Base-by-base conservation (phyloP, 2,113 vertebrate genomes). In the Myrmecophaga tridactyla region DNA sequence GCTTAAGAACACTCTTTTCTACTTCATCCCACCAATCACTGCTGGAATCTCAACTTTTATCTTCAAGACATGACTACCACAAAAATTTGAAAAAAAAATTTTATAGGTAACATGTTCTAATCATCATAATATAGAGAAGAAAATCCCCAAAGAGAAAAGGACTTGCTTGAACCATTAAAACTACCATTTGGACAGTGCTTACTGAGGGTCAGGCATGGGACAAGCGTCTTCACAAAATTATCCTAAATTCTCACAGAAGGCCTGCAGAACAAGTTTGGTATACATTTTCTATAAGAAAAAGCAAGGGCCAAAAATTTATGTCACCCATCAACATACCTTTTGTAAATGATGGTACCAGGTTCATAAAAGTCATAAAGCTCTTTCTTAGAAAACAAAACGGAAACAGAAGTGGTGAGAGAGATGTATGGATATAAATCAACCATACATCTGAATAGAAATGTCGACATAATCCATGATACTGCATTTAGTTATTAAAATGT, bases 351-450 rank as follows among this genome's bases (percentile, higher is more conserved):
- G 85, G 10, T 43, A 18, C 1, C 11, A 25, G 13, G 10, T 12
- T 94, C 36, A 48, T 48, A 65, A 56, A 92, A 75, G 10, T 63
- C 51, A 87, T 15, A 11, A n/a, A 34, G 46, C 31, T 46, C 13
- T 69, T 34, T 51, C 51, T 36, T 75, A 81, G 25, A 56, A 56
- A 56, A 53, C 14, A 53, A 56, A 56, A 56, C 18, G 7, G 21
- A 56, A 56, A 56, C 20, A 56, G 27, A 60, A 10, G 21, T 56
- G 13, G 80, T 41, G 17, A 82, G 31, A 76, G 34, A 80, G 41
- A 60, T 39, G 0, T 1, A 29, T 0, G 5, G 72, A 25, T 25
- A 39, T 0, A 80, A 94, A 60, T 7, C 0, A 34, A 51, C 1
- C 11, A 11, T 11, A 31, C 6, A 29, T 6, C 27, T 65, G n/a